These are phyloP conservation scores for Drosophila orena DNA, from an alignment of 1,140 invertebrate species.

Conservation along the genomic window DNA sequence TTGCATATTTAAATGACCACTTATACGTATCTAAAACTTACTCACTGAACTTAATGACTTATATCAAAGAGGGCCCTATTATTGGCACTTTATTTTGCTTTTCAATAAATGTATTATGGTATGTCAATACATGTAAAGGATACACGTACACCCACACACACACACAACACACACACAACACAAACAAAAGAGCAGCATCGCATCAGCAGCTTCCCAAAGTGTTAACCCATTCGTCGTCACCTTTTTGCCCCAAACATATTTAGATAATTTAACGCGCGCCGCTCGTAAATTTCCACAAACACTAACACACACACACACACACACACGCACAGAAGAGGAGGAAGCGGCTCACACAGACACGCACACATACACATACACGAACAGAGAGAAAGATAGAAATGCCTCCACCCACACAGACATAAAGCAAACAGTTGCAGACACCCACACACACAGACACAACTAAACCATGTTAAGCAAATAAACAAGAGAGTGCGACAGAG, in stretches of 20 bases:
- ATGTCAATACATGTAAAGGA: background rate
- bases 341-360: constrained; percentile 5
- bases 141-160: background rate
- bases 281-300: constrained; percentile 78
- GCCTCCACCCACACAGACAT: constrained; percentile 24
- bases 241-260: constrained; percentile 79
- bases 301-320: constrained; percentile 41
- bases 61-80: too few relatives aligned
- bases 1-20: too few relatives aligned
- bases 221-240: constrained; percentile 80
- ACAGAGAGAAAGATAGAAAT: constrained; percentile 35
- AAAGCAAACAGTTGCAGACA: constrained; percentile 24
- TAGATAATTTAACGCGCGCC: constrained; percentile 79
- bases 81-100: too few relatives aligned
- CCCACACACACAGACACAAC: constrained; percentile 38
- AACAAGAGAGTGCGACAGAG: constrained; percentile 48
- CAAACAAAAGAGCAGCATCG: constrained; percentile 10
- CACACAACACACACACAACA: constrained; percentile 3
- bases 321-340: constrained; percentile 22
- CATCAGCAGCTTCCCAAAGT: constrained; percentile 52
- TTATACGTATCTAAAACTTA: too few relatives aligned
- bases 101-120: background rate
- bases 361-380: background rate
- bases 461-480: constrained; percentile 80
- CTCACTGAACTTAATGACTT: too few relatives aligned